These are phyloP conservation scores for Leptopilina myrica DNA, from an alignment of 2,888 invertebrate genomes.

Conservation along the genomic window DNA sequence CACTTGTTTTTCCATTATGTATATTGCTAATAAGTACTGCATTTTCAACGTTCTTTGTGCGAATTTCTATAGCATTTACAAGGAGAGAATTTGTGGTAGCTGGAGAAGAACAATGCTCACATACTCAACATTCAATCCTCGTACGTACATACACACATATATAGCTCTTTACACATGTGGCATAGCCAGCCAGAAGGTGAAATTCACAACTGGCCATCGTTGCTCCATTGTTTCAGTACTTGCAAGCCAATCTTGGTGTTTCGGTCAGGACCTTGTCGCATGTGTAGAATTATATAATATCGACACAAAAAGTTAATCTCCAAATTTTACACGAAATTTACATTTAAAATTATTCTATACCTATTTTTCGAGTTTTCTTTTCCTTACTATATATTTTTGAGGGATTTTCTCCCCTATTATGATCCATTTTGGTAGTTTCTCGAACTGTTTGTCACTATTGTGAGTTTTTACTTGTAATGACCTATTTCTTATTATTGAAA, in stretches of 20 bases:
- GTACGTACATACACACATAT: background rate
- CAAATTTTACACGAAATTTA: background rate
- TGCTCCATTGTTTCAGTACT: conserved; percentile 12
- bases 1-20: conserved; percentile 37
- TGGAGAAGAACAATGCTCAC: conserved; percentile 28
- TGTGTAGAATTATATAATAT: background rate
- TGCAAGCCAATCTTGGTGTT: conserved; percentile 28
- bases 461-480: too few relatives aligned
- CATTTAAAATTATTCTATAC: background rate
- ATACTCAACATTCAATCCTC: conserved; percentile 13
- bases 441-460: too few relatives aligned
- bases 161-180: conserved; percentile 7
- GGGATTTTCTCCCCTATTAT: too few relatives aligned
- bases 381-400: too few relatives aligned
- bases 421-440: too few relatives aligned
- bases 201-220: conserved; percentile 37
- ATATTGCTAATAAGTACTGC: conserved; percentile 38
- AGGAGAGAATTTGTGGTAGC: conserved; percentile 34
- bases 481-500: too few relatives aligned
- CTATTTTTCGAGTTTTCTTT: too few relatives aligned
- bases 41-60: conserved; percentile 36
- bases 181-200: conserved; percentile 19
- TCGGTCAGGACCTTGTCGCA: conserved; percentile 35
- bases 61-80: conserved; percentile 37
- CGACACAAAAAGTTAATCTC: conserved; percentile 11